Conservation (phyloP, 2,888 invertebrate species). For the Cheilosia vernalis region DNA sequence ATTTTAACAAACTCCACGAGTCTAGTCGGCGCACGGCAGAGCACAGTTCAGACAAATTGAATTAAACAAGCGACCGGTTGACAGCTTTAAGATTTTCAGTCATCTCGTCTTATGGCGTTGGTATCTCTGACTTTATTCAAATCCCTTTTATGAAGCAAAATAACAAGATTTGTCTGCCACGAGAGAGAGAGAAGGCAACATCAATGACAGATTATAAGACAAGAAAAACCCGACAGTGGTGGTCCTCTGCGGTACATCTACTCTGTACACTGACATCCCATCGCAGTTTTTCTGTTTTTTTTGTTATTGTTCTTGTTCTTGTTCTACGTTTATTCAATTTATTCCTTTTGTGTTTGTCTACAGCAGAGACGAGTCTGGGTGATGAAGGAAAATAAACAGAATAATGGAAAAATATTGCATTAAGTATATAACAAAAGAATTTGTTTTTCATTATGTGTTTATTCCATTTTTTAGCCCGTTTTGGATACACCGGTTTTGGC, state of each 20-base stretch:
- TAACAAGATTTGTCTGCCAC: conserved; percentile 36
- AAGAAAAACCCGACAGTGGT: conserved; percentile 42
- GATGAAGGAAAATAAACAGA: conserved; percentile 16
- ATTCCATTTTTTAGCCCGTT: background rate
- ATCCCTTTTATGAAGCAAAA: conserved; percentile 45
- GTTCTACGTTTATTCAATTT: conserved; percentile 12
- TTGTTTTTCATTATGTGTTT: conserved; percentile 35
- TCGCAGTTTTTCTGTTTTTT: conserved; percentile 10
- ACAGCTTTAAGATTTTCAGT: conserved; percentile 46
- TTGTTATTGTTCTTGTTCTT: background rate
- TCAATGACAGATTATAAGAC: conserved; percentile 5
- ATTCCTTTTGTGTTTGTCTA: background rate
- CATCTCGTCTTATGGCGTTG: background rate
- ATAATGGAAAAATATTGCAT: conserved; percentile 48
- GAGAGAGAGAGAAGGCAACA: background rate
- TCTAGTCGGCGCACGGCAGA: background rate
- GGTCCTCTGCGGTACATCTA: conserved; percentile 52
- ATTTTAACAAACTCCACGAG: background rate
- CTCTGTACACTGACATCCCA: conserved; percentile 21
- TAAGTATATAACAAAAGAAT: conserved; percentile 40
- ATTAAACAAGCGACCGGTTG: conserved; percentile 42
- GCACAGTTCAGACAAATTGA: background rate
- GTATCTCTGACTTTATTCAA: conserved; percentile 44
- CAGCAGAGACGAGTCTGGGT: background rate
- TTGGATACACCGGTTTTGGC: background rate